Base-by-base conservation (phyloP, 2,888 invertebrate species). In the Idaea biselata region DNA sequence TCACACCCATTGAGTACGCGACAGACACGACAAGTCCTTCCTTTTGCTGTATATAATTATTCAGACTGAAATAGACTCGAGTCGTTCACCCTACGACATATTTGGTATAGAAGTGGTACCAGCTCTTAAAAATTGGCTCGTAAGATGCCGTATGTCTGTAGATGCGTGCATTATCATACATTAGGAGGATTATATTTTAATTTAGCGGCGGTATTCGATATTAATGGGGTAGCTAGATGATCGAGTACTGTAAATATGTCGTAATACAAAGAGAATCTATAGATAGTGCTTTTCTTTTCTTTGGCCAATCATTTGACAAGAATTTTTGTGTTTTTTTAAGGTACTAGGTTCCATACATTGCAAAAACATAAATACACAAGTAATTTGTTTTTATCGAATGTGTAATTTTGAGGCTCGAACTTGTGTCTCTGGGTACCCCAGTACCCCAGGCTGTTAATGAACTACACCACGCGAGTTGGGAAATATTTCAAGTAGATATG, bases 41-140 rank as follows among this genome's bases (percentile, higher is more conserved):
- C 75, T 80, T 77, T 80, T 73, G 75, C 73, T 63, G 74, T 72
- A 72, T 77, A 79, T 82, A 81, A 83, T 82, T 78, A 81, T 81
- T 74, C 64, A 65, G 72, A 74, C 77, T 67, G 77, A 84, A 84
- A 84, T 84, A 84, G 84, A 80, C 67, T 60, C 64, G 73, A 75
- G 84, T 82, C 84, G 79, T 84, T 84, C 81, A 84, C 83, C 83
- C 83, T 76, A 70, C 76, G 80, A 80, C 82, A 77, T 82, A 78
- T 83, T 83, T 80, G 80, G 81, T 44, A 44, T 8, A 3, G 44
- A 44, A 44, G 44, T 44, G 44, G 14, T 14, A 44, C 44, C 44
- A 14, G 44, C 44, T 44, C 44, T 44, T 44, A 44, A 44, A 44
- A 44, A 44, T 44, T 44, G 44, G 44, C 44, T 44, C 44, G 44